phyloP scores from a whole-genome alignment of 2,113 vertebrate genomes.

The Tetrax tetrax region DNA sequence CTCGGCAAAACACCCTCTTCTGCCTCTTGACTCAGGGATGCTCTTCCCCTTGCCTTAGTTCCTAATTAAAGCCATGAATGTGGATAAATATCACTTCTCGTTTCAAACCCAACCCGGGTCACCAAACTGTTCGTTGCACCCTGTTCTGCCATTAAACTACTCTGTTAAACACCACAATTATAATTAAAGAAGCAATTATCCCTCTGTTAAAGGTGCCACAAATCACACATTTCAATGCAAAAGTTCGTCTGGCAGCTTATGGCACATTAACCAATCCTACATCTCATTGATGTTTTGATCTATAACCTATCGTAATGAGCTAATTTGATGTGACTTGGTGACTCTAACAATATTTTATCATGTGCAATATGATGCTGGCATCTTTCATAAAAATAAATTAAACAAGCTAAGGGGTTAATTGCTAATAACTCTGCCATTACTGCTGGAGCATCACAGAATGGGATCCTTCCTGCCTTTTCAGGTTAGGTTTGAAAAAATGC shows the following conservation, averaged over 20 bases:
- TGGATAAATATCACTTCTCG: slow-evolving; percentile 59
- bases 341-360: slow-evolving; percentile 32
- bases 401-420: slow-evolving; percentile 67
- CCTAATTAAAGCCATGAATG: slow-evolving; percentile 58
- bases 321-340: slow-evolving; percentile 36
- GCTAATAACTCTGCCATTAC: slow-evolving; percentile 1
- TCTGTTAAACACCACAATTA: slow-evolving; percentile 64
- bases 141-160: slow-evolving; percentile 69
- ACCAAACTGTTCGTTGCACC: slow-evolving; percentile 43
- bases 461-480: background rate
- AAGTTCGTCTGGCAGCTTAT: slow-evolving; percentile 59
- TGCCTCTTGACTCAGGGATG: background rate
- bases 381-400: slow-evolving; percentile 53
- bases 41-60: background rate
- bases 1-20: background rate
- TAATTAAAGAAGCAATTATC: slow-evolving; percentile 74
- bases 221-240: slow-evolving; percentile 68
- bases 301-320: slow-evolving; percentile 41
- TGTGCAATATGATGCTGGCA: background rate
- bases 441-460: background rate
- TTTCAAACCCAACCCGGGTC: slow-evolving; percentile 61
- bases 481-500: background rate
- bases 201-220: slow-evolving; percentile 59
- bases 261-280: slow-evolving; percentile 58
- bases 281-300: slow-evolving; percentile 60